Evolutionary conservation across 2,888 invertebrate species (phyloP).

Genomic region (Liodrosophila aerea): DNA sequence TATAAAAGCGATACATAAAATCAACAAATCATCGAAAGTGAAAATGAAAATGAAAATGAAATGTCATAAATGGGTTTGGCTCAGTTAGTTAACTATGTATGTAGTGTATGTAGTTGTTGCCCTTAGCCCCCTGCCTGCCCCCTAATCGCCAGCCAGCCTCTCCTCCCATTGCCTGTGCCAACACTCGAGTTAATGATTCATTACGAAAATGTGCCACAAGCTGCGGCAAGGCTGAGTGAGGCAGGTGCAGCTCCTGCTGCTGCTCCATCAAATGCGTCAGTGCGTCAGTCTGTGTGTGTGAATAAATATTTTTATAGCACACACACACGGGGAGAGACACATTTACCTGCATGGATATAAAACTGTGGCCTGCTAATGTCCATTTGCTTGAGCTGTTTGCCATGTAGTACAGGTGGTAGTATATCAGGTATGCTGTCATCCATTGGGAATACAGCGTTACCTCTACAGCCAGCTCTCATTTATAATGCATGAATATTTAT

Average conservation of each 20-base stretch:
- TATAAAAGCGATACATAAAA: not conserved
- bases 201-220: constrained; percentile 57
- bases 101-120: not conserved
- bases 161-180: not conserved
- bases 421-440: constrained; percentile 43
- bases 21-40: not conserved
- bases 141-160: not conserved
- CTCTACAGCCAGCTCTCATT: constrained; percentile 45
- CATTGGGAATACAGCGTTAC: constrained; percentile 51
- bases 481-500: constrained; percentile 74
- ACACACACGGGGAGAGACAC: constrained; percentile 2
- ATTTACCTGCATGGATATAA: not conserved
- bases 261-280: constrained; percentile 5
- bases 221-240: constrained; percentile 38
- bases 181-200: constrained; percentile 47
- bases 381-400: constrained; percentile 50
- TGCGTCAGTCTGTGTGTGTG: constrained; percentile 27
- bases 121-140: not conserved
- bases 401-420: constrained; percentile 13
- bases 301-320: constrained; percentile 56
- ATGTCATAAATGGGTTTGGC: constrained; percentile 40
- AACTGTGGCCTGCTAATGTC: constrained; percentile 43
- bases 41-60: not conserved
- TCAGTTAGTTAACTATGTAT: too few relatives aligned
- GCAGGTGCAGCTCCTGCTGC: constrained; percentile 40